A percentile compares a stretch with the other conserved stretches of the same genome.
Conservation (phyloP, 2,888 invertebrate genomes). For the Lasioglossum oenotherae region DNA sequence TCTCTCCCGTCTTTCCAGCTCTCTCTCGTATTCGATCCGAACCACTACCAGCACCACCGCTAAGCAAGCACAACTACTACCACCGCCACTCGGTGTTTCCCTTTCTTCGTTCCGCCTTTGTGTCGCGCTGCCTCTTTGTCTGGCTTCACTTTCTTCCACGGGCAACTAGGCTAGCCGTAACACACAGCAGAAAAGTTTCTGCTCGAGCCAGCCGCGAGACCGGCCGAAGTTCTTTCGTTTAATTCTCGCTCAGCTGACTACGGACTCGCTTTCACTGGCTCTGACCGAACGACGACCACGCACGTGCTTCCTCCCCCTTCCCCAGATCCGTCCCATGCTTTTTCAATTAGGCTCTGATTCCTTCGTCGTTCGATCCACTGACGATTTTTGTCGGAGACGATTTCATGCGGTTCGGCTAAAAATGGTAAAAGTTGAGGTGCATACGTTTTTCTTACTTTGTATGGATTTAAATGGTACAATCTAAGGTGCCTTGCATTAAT, state of each 20-base stretch:
- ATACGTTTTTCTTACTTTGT: neutral
- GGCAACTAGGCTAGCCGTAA: conserved; percentile 66
- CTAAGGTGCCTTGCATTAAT: too few species aligned
- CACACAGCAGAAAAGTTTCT: conserved; percentile 65
- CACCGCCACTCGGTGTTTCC: neutral
- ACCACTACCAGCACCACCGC: neutral
- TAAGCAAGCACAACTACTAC: neutral
- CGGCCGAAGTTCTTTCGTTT: conserved; percentile 60
- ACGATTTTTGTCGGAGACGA: neutral
- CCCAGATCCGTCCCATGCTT: neutral
- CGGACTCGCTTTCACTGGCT: conserved; percentile 62
- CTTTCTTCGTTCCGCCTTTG: conserved; percentile 19
- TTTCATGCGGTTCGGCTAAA: neutral
- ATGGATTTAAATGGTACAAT: neutral
- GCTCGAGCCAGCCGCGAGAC: conserved; percentile 37
- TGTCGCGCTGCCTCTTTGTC: conserved; percentile 42
- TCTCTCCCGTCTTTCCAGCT: neutral
- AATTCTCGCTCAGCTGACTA: conserved; percentile 69
- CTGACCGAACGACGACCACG: conserved; percentile 34
- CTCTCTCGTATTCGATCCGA: conserved; percentile 27
- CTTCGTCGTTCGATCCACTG: neutral
- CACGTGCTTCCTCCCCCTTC: conserved; percentile 34
- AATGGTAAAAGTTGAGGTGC: neutral
- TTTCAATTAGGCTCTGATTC: neutral
- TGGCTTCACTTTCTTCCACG: conserved; percentile 55